Percentiles rank a stretch among this genome's conserved stretches.
These are phyloP conservation scores for Montipora foliosa DNA, from an alignment of 64 coral and sea anemone species.

Conservation along the genomic window DNA sequence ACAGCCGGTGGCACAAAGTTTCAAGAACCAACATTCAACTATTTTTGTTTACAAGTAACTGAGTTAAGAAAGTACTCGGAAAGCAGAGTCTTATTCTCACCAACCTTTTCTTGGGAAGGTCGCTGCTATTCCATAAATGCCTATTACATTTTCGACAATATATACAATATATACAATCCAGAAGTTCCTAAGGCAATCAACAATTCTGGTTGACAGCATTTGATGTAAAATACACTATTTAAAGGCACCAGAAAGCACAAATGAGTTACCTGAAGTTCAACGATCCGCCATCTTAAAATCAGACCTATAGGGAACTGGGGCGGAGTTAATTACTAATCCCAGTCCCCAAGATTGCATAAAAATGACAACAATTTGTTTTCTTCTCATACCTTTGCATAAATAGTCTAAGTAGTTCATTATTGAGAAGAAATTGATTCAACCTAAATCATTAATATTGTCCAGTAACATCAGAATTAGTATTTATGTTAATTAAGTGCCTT, in stretches of 20 bases:
- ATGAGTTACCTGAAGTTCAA: slow-evolving; percentile 22
- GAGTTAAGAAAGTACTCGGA: not conserved
- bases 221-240: not conserved
- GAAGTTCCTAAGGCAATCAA: not conserved
- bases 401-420: slow-evolving; percentile 5
- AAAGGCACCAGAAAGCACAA: not conserved
- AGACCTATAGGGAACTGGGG: slow-evolving; percentile 7
- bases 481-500: not conserved
- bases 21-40: not conserved
- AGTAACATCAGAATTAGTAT: slow-evolving; percentile 10
- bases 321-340: not conserved
- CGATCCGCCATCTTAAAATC: not conserved
- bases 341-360: not conserved
- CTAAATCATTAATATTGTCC: slow-evolving; percentile 2
- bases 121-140: slow-evolving; percentile 10
- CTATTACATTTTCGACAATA: not conserved
- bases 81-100: slow-evolving; percentile 7
- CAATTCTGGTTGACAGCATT: not conserved
- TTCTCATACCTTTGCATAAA: not conserved
- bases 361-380: not conserved
- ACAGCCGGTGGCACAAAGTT: slow-evolving; percentile 4
- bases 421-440: not conserved
- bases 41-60: not conserved
- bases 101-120: not conserved
- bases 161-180: not conserved